phyloP scores from a whole-genome alignment of 2,113 vertebrate species.

The Saccopteryx leptura region DNA sequence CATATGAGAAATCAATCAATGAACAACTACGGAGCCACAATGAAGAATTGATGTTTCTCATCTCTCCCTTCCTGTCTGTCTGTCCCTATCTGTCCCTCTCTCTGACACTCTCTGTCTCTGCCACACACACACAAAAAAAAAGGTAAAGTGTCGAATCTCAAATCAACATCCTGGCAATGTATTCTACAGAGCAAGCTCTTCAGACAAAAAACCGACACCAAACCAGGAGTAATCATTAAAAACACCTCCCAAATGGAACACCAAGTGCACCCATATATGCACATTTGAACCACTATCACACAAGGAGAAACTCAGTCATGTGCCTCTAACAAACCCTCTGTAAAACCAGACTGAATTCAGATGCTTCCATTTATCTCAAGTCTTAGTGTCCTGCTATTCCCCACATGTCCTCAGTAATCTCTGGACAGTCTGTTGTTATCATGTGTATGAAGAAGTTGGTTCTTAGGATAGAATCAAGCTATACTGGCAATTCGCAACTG shows the following conservation, averaged over 20 bases:
- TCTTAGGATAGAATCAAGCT: neutral
- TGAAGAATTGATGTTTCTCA: no score
- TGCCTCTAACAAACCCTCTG: neutral
- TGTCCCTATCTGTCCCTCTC: no score
- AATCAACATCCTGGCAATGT: neutral
- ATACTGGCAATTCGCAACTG: neutral
- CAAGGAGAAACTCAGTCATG: neutral
- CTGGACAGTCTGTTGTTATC: neutral
- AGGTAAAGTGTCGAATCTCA: neutral
- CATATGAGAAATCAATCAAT: no score
- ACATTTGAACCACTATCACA: neutral
- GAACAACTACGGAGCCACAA: no score
- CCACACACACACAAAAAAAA: neutral
- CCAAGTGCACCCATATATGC: neutral
- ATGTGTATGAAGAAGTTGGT: neutral
- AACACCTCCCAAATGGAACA: neutral
- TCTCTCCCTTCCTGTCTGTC: no score
- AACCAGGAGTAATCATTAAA: neutral
- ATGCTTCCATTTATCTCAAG: neutral
- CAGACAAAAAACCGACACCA: neutral
- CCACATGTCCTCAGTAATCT: neutral
- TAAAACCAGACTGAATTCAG: neutral
- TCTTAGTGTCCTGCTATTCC: neutral
- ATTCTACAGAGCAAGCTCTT: neutral
- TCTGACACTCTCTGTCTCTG: no score